Conservation (phyloP, 1,140 invertebrate genomes). For the Bombus terrestris region DNA sequence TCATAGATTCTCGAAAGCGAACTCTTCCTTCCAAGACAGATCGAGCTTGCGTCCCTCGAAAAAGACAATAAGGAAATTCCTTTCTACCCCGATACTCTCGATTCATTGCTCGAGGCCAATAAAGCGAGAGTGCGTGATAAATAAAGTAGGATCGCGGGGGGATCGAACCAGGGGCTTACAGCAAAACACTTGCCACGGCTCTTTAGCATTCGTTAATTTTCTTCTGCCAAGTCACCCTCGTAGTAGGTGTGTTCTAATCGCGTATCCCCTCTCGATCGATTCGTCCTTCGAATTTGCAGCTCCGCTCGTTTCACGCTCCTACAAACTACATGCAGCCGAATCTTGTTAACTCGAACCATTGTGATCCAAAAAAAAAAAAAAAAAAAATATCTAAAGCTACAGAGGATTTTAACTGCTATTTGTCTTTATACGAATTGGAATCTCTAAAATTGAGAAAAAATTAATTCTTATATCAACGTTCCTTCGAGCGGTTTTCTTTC, state of each 20-base stretch:
- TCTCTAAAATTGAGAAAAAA: no score
- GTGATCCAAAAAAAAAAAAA: background rate
- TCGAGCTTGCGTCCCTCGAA: background rate
- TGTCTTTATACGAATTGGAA: no score
- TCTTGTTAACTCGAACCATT: no score
- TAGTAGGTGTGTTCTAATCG: slow-evolving; percentile 54
- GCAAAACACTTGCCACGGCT: slow-evolving; percentile 52
- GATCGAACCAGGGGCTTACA: background rate
- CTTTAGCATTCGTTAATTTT: slow-evolving; percentile 68
- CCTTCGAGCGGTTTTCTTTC: no score
- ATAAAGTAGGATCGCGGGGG: slow-evolving; percentile 21
- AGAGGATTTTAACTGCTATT: no score
- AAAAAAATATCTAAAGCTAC: no score
- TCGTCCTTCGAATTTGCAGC: background rate
- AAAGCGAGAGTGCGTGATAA: slow-evolving; percentile 52
- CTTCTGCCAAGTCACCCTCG: slow-evolving; percentile 36
- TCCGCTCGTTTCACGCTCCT: background rate
- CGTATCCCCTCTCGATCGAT: slow-evolving; percentile 12
- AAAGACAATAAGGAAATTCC: slow-evolving; percentile 48
- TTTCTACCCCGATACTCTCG: background rate
- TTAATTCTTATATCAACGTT: no score
- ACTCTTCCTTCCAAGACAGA: background rate
- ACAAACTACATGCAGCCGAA: no score
- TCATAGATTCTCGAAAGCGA: background rate
- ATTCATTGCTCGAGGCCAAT: slow-evolving; percentile 42